These are phyloP conservation scores for Mustela lutreola DNA, from an alignment of 2,113 vertebrate genomes.

Conservation along the genomic window DNA sequence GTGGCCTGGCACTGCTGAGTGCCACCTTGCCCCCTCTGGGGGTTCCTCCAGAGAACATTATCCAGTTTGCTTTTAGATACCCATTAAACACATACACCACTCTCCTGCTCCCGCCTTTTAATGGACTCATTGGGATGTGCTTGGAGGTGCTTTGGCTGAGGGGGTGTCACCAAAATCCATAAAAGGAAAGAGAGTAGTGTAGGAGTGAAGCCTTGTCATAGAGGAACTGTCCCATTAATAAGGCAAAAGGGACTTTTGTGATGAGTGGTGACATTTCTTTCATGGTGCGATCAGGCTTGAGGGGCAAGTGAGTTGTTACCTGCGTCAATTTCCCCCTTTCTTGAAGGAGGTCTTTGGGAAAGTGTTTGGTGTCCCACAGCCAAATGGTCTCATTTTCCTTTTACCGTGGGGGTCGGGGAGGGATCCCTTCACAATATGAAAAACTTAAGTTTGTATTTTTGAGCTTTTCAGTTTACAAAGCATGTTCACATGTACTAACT, in stretches of 20 bases:
- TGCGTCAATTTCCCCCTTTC: neutral
- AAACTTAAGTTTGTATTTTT: neutral
- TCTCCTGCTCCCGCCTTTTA: neutral
- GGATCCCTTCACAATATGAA: neutral
- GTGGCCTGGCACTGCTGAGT: conserved; percentile 43
- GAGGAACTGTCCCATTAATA: neutral
- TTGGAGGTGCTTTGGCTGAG: neutral
- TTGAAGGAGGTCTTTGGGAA: neutral
- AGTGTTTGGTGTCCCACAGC: neutral
- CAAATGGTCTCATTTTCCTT: neutral
- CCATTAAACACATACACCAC: conserved; percentile 37
- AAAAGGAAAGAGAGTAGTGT: neutral
- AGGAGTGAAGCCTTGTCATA: neutral
- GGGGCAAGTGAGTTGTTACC: neutral
- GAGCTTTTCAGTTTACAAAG: neutral
- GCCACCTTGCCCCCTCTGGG: conserved; percentile 5
- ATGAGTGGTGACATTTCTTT: neutral
- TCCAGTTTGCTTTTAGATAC: conserved; percentile 42
- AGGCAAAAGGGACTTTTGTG: neutral
- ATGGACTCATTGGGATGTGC: neutral
- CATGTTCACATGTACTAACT: neutral
- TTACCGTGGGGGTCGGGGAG: neutral
- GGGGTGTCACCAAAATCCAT: neutral
- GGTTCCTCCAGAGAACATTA: neutral
- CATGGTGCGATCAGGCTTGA: neutral